Conservation (phyloP, 64 coral and sea anemone species). For the Platygyra sinensis region DNA sequence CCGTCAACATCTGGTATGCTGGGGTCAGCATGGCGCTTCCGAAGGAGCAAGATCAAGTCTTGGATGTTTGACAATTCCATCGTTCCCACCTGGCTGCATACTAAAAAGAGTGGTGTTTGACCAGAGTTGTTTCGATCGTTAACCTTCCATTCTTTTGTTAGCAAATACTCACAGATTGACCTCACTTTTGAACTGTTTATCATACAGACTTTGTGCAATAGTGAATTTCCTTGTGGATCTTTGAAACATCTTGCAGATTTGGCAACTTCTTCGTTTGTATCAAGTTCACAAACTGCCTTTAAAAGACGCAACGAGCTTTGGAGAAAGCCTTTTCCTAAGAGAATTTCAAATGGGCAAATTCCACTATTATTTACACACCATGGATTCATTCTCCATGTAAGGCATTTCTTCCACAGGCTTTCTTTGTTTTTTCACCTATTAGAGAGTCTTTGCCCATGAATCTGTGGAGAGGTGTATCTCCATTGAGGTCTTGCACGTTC, state of each 20-base stretch:
- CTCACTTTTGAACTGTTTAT: not conserved
- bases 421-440: not conserved
- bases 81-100: not conserved
- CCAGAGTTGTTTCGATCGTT: slow-evolving; percentile 10
- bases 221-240: not conserved
- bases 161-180: slow-evolving; percentile 16
- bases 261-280: not conserved
- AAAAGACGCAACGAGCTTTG: not conserved
- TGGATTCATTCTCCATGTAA: slow-evolving; percentile 13
- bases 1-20: slow-evolving; percentile 16
- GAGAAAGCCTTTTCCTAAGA: slow-evolving; percentile 22
- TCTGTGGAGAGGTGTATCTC: slow-evolving; percentile 34
- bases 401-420: not conserved
- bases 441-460: not conserved
- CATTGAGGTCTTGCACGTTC: slow-evolving; percentile 21
- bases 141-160: slow-evolving; percentile 20
- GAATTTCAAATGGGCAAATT: slow-evolving; percentile 12
- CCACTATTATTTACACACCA: slow-evolving; percentile 1
- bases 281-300: slow-evolving; percentile 1
- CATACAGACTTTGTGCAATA: not conserved
- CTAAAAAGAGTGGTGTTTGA: slow-evolving; percentile 9
- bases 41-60: slow-evolving; percentile 1
- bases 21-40: slow-evolving; percentile 26
- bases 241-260: not conserved
- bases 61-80: not conserved